Percentiles rank a stretch among this genome's conserved stretches.
Conservation (phyloP, 2,888 invertebrate genomes). For the Cheilosia grossa region DNA sequence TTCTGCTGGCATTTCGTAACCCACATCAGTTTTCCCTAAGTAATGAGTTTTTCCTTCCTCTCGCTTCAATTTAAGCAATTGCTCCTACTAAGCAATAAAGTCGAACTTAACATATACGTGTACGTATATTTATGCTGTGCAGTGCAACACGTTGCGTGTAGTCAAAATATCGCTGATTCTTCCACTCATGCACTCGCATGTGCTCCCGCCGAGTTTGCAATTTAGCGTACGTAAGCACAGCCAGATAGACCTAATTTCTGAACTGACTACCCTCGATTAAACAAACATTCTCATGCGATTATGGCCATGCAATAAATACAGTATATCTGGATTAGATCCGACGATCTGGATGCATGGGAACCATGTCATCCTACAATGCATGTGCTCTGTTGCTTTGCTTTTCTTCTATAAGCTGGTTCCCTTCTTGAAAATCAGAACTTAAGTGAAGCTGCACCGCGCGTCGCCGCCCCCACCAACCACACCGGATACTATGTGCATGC, state of each 20-base stretch:
- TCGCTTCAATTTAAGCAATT: slow-evolving; percentile 36
- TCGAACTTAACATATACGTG: not conserved
- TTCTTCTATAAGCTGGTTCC: slow-evolving; percentile 14
- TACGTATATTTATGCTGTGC: not conserved
- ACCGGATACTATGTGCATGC: slow-evolving; percentile 24
- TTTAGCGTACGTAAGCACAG: slow-evolving; percentile 45
- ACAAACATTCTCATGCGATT: slow-evolving; percentile 22
- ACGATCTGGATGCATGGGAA: slow-evolving; percentile 62
- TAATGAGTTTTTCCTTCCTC: slow-evolving; percentile 44
- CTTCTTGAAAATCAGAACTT: slow-evolving; percentile 3
- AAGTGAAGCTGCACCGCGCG: not conserved
- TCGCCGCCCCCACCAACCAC: not conserved
- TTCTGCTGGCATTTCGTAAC: slow-evolving; percentile 50
- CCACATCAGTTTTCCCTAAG: slow-evolving; percentile 63
- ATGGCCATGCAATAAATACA: slow-evolving; percentile 28
- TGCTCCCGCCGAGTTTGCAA: slow-evolving; percentile 41
- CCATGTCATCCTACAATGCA: slow-evolving; percentile 28
- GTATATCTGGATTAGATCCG: slow-evolving; percentile 49
- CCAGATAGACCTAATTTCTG: slow-evolving; percentile 39
- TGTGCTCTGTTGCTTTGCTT: slow-evolving; percentile 14
- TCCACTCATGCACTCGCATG: slow-evolving; percentile 25
- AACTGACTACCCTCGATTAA: slow-evolving; percentile 17
- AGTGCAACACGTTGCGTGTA: slow-evolving; percentile 49
- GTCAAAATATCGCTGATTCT: slow-evolving; percentile 55
- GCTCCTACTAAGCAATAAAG: slow-evolving; percentile 14